A percentile compares a stretch with the other conserved stretches of the same genome.
phyloP scores from a whole-genome alignment of 2,888 invertebrate genomes.

The Dryadula phaetusa region DNA sequence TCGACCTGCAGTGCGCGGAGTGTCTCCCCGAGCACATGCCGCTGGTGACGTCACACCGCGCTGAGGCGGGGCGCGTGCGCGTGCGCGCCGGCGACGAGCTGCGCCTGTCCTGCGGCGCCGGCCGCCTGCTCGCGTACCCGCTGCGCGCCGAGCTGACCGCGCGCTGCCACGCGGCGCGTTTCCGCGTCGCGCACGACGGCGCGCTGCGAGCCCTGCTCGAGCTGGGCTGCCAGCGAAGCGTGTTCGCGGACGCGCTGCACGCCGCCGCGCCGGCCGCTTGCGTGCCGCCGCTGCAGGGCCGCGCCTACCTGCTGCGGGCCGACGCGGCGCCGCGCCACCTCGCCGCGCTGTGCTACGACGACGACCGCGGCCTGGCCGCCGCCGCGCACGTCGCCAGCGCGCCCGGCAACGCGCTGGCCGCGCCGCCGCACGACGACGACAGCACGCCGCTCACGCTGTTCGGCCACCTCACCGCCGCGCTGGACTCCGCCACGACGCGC shows the following conservation, averaged over 20 bases:
- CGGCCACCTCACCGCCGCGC: slow-evolving; percentile 79
- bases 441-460: slow-evolving; percentile 67
- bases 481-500: slow-evolving; percentile 67
- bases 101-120: slow-evolving; percentile 65
- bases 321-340: slow-evolving; percentile 58
- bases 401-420: slow-evolving; percentile 51
- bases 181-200: slow-evolving; percentile 57
- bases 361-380: slow-evolving; percentile 60
- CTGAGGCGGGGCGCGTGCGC: slow-evolving; percentile 52
- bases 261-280: slow-evolving; percentile 66
- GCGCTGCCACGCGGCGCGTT: slow-evolving; percentile 65
- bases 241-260: slow-evolving; percentile 76
- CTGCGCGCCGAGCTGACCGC: slow-evolving; percentile 53
- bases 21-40: slow-evolving; percentile 79
- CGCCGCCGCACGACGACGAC: slow-evolving; percentile 59
- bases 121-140: slow-evolving; percentile 68
- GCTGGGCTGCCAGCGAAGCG: slow-evolving; percentile 75
- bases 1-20: slow-evolving; percentile 72
- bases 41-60: slow-evolving; percentile 68
- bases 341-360: slow-evolving; percentile 71
- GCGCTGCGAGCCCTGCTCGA: slow-evolving; percentile 64
- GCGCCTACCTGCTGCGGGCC: slow-evolving; percentile 64
- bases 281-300: slow-evolving; percentile 67
- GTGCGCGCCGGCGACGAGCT: slow-evolving; percentile 61
- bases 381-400: slow-evolving; percentile 54